Conservation (phyloP, 2,797 vertebrate species). For the Remorina albescens region DNA sequence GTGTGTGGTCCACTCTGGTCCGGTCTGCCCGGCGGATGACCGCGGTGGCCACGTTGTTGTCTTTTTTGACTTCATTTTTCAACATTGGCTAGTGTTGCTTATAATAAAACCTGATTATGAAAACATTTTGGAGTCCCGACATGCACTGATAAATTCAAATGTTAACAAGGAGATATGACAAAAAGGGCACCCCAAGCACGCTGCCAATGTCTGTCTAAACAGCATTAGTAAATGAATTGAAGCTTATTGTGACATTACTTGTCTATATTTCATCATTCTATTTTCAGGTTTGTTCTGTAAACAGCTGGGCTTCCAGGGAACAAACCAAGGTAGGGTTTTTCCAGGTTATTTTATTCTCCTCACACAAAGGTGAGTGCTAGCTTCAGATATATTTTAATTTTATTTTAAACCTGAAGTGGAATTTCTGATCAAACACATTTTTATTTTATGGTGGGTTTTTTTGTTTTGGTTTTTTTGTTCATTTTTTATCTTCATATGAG, state of each 20-base stretch:
- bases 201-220: slow-evolving; percentile 75
- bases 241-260: slow-evolving; percentile 69
- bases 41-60: slow-evolving; percentile 72
- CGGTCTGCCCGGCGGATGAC: slow-evolving; percentile 63
- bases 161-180: slow-evolving; percentile 85
- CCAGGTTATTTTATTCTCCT: slow-evolving; percentile 35
- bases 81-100: slow-evolving; percentile 82
- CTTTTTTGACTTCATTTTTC: slow-evolving; percentile 82
- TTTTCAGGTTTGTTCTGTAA: slow-evolving; percentile 72
- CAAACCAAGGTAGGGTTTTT: slow-evolving; percentile 54
- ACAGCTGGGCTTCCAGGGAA: slow-evolving; percentile 55
- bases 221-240: slow-evolving; percentile 61
- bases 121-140: slow-evolving; percentile 82
- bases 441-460: background rate
- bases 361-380: slow-evolving; percentile 1
- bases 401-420: background rate
- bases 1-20: slow-evolving; percentile 84
- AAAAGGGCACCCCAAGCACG: slow-evolving; percentile 71
- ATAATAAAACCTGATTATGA: slow-evolving; percentile 87
- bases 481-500: background rate
- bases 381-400: background rate
- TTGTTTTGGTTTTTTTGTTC: background rate
- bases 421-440: background rate
- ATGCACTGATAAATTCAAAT: slow-evolving; percentile 81
- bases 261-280: slow-evolving; percentile 75